Conservation (phyloP, 2,113 vertebrate species). For the Tragelaphus strepsiceros region DNA sequence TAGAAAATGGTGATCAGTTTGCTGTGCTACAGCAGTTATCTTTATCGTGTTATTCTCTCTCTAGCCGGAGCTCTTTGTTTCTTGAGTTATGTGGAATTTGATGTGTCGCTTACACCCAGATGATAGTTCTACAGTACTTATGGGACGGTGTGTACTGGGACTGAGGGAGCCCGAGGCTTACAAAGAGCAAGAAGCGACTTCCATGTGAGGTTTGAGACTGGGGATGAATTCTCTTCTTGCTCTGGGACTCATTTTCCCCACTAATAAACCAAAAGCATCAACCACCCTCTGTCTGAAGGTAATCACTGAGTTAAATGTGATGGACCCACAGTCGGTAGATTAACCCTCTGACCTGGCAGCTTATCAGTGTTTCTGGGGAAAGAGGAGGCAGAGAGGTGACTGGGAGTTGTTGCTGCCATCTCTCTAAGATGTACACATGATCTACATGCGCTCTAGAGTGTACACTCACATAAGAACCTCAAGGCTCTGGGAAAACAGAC, state of each 20-base stretch:
- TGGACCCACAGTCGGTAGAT: rapidly evolving
- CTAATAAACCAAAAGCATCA: neutral
- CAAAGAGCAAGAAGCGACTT: neutral
- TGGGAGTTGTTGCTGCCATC: rapidly evolving
- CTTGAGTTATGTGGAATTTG: neutral
- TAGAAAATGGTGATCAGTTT: neutral
- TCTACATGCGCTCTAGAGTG: too few species aligned
- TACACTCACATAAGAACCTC: neutral
- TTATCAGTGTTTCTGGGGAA: neutral
- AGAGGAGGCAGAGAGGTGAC: neutral
- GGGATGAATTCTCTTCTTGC: neutral
- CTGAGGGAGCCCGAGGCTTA: neutral
- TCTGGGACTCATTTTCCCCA: neutral
- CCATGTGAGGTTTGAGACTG: neutral
- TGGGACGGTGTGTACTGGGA: neutral
- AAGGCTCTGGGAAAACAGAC: neutral
- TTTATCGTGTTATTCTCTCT: neutral
- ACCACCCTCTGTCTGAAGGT: neutral
- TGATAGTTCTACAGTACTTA: neutral
- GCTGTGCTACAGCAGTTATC: neutral
- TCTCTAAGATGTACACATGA: neutral
- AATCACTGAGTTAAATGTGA: neutral
- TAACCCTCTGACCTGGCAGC: neutral
- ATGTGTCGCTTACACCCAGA: neutral
- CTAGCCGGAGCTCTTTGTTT: neutral